These are phyloP conservation scores for Hydrolagus colliei DNA, from an alignment of 2,797 vertebrate species.

Conservation along the genomic window DNA sequence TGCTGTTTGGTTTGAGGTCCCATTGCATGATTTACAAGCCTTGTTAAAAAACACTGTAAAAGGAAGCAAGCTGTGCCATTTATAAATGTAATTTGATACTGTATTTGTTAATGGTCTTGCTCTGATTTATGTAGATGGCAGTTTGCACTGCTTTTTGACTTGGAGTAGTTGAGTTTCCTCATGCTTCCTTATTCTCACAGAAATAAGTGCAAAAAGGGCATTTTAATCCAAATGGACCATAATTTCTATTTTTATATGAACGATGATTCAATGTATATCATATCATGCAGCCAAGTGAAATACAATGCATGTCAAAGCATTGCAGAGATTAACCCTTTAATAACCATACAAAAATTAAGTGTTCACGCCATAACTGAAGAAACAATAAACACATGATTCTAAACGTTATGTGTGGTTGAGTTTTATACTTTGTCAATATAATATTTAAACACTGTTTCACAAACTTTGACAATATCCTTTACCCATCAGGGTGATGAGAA, in stretches of 20 bases:
- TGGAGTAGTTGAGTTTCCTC: conserved; percentile 44
- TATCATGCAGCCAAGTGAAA: neutral
- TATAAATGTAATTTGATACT: conserved; percentile 87
- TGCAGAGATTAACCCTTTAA: neutral
- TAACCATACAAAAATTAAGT: neutral
- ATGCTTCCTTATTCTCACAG: conserved; percentile 41
- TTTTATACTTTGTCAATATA: neutral
- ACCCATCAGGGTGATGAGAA: neutral
- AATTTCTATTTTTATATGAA: neutral
- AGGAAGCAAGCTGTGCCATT: conserved; percentile 80
- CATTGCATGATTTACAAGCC: conserved; percentile 89
- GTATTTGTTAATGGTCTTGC: conserved; percentile 80
- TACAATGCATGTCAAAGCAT: neutral
- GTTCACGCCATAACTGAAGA: neutral
- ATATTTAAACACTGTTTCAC: neutral
- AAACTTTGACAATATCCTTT: neutral
- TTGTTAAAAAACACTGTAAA: conserved; percentile 89
- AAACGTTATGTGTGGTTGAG: neutral
- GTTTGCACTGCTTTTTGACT: conserved; percentile 52
- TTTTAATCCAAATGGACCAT: neutral
- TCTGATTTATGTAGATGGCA: conserved; percentile 73
- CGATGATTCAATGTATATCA: conserved; percentile 3
- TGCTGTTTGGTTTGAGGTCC: conserved; percentile 75
- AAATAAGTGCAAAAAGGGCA: conserved; percentile 35
- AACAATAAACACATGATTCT: neutral